These are phyloP conservation scores for Andinoacara biseriatus DNA, from an alignment of 2,113 vertebrate genomes.

Conservation along the genomic window DNA sequence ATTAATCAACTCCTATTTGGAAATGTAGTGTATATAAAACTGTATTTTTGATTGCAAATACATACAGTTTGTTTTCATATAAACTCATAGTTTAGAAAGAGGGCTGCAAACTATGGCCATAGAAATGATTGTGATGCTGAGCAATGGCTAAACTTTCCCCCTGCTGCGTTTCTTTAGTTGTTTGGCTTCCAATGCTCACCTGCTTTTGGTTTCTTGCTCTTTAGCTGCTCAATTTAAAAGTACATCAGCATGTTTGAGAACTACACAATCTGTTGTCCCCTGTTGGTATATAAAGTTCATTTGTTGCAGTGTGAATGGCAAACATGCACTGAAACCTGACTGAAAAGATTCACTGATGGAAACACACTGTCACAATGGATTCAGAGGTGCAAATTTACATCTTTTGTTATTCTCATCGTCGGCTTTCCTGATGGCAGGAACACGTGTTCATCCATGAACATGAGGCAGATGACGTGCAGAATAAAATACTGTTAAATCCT, in stretches of 20 bases:
- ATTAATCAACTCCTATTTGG: neutral
- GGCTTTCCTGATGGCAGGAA: conserved; percentile 15
- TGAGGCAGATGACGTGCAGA: conserved; percentile 21
- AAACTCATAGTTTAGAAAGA: neutral
- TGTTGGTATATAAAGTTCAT: neutral
- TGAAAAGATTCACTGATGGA: neutral
- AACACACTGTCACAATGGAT: neutral
- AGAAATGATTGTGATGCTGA: too few relatives aligned
- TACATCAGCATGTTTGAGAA: neutral
- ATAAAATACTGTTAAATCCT: conserved; percentile 19
- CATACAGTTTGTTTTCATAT: neutral
- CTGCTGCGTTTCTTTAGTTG: too few relatives aligned
- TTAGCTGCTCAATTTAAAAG: neutral
- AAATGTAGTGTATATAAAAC: neutral
- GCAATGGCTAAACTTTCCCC: too few relatives aligned
- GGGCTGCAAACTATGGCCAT: neutral
- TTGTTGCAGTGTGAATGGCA: neutral
- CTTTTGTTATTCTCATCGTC: conserved; percentile 1
- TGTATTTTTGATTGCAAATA: neutral
- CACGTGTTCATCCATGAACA: conserved; percentile 33
- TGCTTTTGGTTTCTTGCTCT: too few relatives aligned
- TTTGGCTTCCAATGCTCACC: too few relatives aligned
- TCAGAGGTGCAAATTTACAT: neutral
- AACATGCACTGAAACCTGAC: neutral
- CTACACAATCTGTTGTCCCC: neutral